Evolutionary conservation across 2,797 vertebrate species (phyloP), one percentile per base, ranked within the genome.

Genomic region (Nyctibius grandis): DNA sequence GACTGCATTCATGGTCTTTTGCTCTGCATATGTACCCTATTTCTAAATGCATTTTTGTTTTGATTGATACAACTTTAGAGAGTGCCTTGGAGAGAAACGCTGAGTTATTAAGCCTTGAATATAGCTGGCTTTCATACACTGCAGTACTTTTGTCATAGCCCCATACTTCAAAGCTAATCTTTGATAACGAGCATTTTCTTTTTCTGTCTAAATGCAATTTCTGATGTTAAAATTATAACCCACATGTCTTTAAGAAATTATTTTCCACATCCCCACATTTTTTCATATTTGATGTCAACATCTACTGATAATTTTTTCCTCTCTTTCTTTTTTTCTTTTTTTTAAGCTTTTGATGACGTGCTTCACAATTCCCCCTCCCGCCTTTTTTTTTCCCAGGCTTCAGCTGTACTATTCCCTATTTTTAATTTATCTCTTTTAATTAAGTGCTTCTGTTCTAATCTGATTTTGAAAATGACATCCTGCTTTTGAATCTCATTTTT

Each of bases 401-500:
- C 84, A 86, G 42, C 84, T 88, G 38, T 69, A 82, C 17, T 45
- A 61, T 90, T 81, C 75, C 50, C 14, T 40, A 22, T 88, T 97
- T 94, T 97, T 90, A 93, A 96, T 97, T 96, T 92, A 40, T 77
- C 87, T 91, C 79, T 88, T 86, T 97, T 96, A 95, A 80, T 96
- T 97, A 91, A 96, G 61, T 93, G 96, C 97, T 81, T 87, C 84
- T 93, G 61, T 95, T 98, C 84, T 28, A 94, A 95, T 97, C 72
- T 97, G 95, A 94, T 96, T 96, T 97, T 91, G 93, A 92, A 94
- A 96, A 89, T 94, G 42, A 72, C 85, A 93, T 93, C 73, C 53
- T 97, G 80, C 68, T 91, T 98, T 97, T 97, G 92, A 97, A 97
- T 97, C 48, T 60, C 22, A 91, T 96, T 97, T 91, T 97, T 96